These are phyloP conservation scores for Epinephelus cyanopodus DNA, from an alignment of 2,113 vertebrate genomes.

Conservation along the genomic window DNA sequence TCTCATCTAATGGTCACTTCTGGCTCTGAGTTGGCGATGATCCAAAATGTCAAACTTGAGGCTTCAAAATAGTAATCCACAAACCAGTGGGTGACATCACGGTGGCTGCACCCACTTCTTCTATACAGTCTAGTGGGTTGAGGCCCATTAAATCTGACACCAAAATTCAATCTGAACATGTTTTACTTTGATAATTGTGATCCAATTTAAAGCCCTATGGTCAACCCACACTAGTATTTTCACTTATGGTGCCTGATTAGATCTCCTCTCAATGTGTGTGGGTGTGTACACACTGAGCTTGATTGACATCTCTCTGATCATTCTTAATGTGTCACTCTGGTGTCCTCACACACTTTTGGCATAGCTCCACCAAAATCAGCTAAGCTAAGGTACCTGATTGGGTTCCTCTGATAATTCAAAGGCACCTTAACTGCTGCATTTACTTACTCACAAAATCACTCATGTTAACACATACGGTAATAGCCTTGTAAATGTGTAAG, in stretches of 20 bases:
- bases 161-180: not conserved
- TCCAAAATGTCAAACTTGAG: too few species aligned
- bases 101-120: too few species aligned
- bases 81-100: too few species aligned
- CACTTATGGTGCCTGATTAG: too few species aligned
- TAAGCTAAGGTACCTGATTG: not conserved
- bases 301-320: constrained; percentile 13
- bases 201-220: not conserved
- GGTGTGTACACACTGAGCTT: not conserved
- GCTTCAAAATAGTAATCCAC: too few species aligned
- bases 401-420: not conserved
- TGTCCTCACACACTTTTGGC: not conserved
- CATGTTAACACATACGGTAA: not conserved
- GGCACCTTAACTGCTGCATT: not conserved
- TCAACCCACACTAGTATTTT: not conserved
- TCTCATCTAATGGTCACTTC: too few species aligned
- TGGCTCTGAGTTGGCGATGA: too few species aligned
- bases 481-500: not conserved
- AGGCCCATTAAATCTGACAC: not conserved
- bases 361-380: not conserved
- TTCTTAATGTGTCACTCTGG: not conserved
- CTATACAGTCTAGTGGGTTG: not conserved
- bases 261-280: not conserved
- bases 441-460: not conserved
- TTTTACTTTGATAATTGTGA: not conserved